A percentile compares a stretch with the other conserved stretches of the same genome.
Conservation (phyloP, 2,113 vertebrate species). For the Percopsis transmontana region DNA sequence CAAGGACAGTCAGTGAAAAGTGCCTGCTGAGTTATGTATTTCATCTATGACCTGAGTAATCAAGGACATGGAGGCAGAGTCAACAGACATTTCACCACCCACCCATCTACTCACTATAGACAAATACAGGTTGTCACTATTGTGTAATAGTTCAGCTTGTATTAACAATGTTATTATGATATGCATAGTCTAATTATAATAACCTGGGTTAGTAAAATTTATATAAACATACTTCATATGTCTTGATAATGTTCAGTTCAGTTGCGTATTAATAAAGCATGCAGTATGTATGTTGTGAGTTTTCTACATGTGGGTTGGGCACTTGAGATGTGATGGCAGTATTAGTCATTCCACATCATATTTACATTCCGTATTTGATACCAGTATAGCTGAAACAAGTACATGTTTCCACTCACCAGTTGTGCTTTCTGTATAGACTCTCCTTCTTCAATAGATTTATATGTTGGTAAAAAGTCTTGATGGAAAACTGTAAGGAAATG, state of each 20-base stretch:
- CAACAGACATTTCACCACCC: conserved; percentile 40
- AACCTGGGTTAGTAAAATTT: no score
- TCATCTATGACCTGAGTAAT: not conserved
- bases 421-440: conserved; percentile 24
- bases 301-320: not conserved
- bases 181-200: no score
- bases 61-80: conserved; percentile 37
- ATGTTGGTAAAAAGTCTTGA: conserved; percentile 72
- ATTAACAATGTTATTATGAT: not conserved
- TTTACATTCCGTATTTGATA: not conserved
- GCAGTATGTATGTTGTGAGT: not conserved
- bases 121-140: no score
- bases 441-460: conserved; percentile 55
- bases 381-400: not conserved
- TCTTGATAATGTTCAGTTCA: not conserved
- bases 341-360: not conserved
- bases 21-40: conserved; percentile 1
- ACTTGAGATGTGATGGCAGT: no score
- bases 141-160: no score
- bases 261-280: not conserved
- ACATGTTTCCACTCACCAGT: conserved; percentile 60
- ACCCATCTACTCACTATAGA: conserved; percentile 20
- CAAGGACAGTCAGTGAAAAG: not conserved
- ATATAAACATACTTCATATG: no score
- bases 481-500: conserved; percentile 61